Conservation (phyloP, 1,140 invertebrate genomes). For the Halesus radiatus region DNA sequence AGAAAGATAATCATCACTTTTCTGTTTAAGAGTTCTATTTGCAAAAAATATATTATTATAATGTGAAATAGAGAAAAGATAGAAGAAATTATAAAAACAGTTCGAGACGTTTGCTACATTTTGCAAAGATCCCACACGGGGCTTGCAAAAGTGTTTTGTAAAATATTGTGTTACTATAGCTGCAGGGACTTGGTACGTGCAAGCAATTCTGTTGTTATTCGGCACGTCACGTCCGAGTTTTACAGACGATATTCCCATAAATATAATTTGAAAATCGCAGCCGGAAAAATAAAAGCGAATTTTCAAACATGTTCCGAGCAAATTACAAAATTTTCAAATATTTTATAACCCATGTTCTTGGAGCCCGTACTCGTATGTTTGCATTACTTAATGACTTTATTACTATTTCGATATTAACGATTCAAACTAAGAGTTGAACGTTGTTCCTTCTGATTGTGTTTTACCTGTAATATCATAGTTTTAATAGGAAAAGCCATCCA, state of each 20-base stretch:
- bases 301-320: constrained; percentile 4
- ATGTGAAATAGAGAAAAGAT: background rate
- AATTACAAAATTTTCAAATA: constrained; percentile 10
- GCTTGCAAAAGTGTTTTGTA: constrained; percentile 39
- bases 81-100: constrained; percentile 9
- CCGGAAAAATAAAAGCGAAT: constrained; percentile 38
- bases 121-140: constrained; percentile 29
- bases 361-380: too few species aligned
- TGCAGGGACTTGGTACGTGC: constrained; percentile 51
- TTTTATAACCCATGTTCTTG: background rate
- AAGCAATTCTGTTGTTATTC: constrained; percentile 52
- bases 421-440: too few species aligned
- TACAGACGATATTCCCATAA: constrained; percentile 56
- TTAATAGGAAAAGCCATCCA: too few species aligned
- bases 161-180: constrained; percentile 51
- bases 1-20: too few species aligned
- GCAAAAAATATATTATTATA: too few species aligned
- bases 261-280: constrained; percentile 58
- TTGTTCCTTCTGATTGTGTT: too few species aligned
- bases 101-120: constrained; percentile 13
- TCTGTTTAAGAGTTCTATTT: background rate
- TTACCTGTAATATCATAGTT: too few species aligned
- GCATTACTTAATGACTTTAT: too few species aligned
- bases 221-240: constrained; percentile 52
- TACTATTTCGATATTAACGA: too few species aligned